Evolutionary conservation across 2,888 invertebrate species (phyloP), one percentile per base, ranked within the genome.

Genomic region (Drosophila neonasuta): DNA sequence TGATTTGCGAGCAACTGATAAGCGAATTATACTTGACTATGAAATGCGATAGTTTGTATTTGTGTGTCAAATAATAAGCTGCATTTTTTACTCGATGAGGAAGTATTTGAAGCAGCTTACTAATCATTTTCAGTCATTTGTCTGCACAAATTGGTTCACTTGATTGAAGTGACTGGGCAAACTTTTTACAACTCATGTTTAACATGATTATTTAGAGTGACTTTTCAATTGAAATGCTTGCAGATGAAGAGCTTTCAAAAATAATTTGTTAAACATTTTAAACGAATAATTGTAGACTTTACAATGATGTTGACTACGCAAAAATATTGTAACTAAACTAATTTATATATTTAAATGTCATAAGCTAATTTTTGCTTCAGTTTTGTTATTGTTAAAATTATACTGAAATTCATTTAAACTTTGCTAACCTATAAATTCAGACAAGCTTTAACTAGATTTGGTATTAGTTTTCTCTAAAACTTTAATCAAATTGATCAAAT

Each of bases 1-100:
- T 55, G 44, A 55, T 34, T 55, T 44, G 34, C 32, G 20, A 44
- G 44, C 32, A 32, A 6, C 32, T 50, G 36, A 2, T 39, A 24
- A 39, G 24, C 36, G n/a, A 10, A 20, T 29, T 6, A 15, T 39
- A 39, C 13, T 24, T 1, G 24, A 51, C 10, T 32, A 11, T 3
- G 9, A 36, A 50, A 50, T 50, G n/a, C 36, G n/a, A 13, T 39
- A 10, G 13, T 24, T 24, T 9, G 9, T 13, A 2, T 50, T 36
- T 1, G 24, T 24, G 4, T 36, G 20, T 11, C 4, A 20, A 34
- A n/a, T n/a, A 34, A n/a, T 8, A n/a, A 4, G 2, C 11, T 36
- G 36, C 11, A 36, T n/a, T n/a, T n/a, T n/a, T 36, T 11, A 36
- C 11, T 36, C 3, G n/a, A 5, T n/a, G 11, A 36, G 36, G 11